phyloP scores from a whole-genome alignment of 2,797 vertebrate genomes.

The Sebastolobus alascanus region DNA sequence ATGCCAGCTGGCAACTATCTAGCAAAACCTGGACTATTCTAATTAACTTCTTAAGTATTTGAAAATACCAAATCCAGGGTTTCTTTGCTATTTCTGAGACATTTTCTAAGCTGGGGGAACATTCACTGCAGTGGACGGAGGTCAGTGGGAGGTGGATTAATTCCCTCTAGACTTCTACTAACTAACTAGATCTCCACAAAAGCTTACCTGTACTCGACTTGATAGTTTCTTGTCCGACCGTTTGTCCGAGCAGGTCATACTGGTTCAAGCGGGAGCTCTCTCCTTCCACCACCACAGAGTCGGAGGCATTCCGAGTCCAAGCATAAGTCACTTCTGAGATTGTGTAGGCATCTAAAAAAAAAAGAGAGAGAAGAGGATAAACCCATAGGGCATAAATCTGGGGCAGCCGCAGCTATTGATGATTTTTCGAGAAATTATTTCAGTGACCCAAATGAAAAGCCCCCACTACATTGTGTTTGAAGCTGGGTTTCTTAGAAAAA shows the following conservation, averaged over 20 bases:
- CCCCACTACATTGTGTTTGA: conserved; percentile 25
- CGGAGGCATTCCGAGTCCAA: conserved; percentile 95
- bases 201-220: conserved; percentile 97
- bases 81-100: neutral
- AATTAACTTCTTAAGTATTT: neutral
- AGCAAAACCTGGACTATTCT: neutral
- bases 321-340: conserved; percentile 96
- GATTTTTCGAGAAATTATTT: conserved; percentile 41
- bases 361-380: conserved; percentile 40
- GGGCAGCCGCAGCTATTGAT: conserved; percentile 35
- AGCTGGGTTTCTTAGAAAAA: conserved; percentile 36
- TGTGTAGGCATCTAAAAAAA: conserved; percentile 93
- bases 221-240: conserved; percentile 96
- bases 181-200: neutral
- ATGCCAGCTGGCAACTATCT: neutral
- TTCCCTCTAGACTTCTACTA: neutral
- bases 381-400: conserved; percentile 46
- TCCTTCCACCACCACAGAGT: conserved; percentile 96
- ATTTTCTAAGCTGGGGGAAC: neutral
- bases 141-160: conserved; percentile 16
- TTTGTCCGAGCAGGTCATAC: conserved; percentile 96
- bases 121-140: neutral
- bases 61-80: neutral
- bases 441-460: conserved; percentile 53
- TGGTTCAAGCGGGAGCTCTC: conserved; percentile 98